A percentile compares a stretch with the other conserved stretches of the same genome.
These are phyloP conservation scores for Menidia menidia DNA, from an alignment of 2,797 vertebrate species.

Conservation along the genomic window DNA sequence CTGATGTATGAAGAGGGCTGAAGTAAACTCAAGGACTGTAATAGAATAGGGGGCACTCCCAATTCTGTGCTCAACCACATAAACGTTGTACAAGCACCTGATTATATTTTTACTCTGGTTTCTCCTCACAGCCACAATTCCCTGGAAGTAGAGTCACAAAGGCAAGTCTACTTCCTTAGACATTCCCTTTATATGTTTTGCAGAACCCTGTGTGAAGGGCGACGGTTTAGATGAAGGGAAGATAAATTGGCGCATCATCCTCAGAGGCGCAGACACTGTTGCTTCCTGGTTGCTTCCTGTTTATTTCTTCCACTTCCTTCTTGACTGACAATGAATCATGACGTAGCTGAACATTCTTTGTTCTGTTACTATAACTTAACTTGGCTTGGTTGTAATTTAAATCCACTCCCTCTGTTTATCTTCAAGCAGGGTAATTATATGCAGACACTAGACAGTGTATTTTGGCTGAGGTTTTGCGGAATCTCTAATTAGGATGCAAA, in stretches of 20 bases:
- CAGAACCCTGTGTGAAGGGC: background rate
- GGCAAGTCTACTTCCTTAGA: constrained; percentile 6
- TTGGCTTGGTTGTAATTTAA: constrained; percentile 37
- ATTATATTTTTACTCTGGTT: constrained; percentile 19
- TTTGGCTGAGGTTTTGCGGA: constrained; percentile 44
- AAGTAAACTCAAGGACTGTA: constrained; percentile 48
- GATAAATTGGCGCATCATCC: constrained; percentile 6
- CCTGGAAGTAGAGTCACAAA: constrained; percentile 1
- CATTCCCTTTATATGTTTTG: background rate
- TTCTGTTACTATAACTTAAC: constrained; percentile 2
- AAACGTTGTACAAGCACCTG: constrained; percentile 42
- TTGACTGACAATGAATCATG: constrained; percentile 30
- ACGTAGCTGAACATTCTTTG: constrained; percentile 5
- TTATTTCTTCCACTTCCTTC: constrained; percentile 50
- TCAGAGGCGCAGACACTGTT: constrained; percentile 35
- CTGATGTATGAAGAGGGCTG: constrained; percentile 25
- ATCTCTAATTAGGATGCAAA: constrained; percentile 58
- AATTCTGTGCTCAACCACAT: constrained; percentile 31
- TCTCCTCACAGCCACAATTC: constrained; percentile 4
- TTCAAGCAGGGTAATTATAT: constrained; percentile 44
- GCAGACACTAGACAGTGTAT: constrained; percentile 38
- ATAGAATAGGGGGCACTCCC: constrained; percentile 33
- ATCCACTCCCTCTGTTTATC: constrained; percentile 38
- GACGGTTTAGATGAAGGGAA: constrained; percentile 18
- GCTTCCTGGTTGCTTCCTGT: constrained; percentile 65